Conservation (phyloP, 1,140 invertebrate genomes). For the Caligus rogercresseyi region DNA sequence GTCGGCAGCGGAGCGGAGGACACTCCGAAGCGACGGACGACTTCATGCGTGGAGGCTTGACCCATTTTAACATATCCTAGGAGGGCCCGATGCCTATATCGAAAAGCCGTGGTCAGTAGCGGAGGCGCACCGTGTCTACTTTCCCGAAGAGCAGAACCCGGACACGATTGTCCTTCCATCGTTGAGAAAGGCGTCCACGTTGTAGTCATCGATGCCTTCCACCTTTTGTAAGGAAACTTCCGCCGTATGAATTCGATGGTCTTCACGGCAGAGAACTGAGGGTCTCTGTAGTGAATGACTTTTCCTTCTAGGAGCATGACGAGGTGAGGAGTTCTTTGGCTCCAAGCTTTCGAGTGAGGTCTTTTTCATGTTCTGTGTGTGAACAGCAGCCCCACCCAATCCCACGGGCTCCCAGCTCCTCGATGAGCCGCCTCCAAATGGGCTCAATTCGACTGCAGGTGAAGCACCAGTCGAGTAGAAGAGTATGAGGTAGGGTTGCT, state of each 20-base stretch:
- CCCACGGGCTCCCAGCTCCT: constrained; percentile 56
- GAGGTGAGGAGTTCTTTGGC: constrained; percentile 29
- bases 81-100: constrained; percentile 60
- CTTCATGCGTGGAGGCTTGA: constrained; percentile 37
- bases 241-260: constrained; percentile 55
- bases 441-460: constrained; percentile 63
- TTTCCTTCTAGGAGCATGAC: constrained; percentile 58
- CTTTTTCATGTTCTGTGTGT: constrained; percentile 19
- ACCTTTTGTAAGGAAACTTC: constrained; percentile 60
- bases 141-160: constrained; percentile 71
- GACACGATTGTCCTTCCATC: constrained; percentile 82
- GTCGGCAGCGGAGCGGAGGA: constrained; percentile 47
- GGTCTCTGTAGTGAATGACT: constrained; percentile 22
- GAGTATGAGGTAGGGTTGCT: constrained; percentile 58
- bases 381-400: constrained; percentile 25
- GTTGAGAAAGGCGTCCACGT: constrained; percentile 55
- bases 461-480: constrained; percentile 85
- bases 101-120: constrained; percentile 76
- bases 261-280: constrained; percentile 5
- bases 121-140: constrained; percentile 34
- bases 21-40: constrained; percentile 49
- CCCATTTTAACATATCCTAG: constrained; percentile 57
- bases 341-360: constrained; percentile 14
- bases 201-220: constrained; percentile 46
- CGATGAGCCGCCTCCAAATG: constrained; percentile 57